Conservation (phyloP, 2,113 vertebrate species). For the Engystomops pustulosus region DNA sequence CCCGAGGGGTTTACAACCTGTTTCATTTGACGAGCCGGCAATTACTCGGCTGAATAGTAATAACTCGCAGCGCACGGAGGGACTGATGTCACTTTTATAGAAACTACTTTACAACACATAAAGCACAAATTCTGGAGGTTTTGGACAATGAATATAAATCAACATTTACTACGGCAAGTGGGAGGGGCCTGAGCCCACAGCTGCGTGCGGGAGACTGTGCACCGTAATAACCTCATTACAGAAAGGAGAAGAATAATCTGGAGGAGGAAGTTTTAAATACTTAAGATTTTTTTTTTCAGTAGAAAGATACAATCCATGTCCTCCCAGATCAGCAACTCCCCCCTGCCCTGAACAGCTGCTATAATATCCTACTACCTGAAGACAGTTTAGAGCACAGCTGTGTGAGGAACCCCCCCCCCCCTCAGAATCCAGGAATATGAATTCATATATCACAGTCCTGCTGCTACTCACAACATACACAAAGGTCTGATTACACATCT, state of each 20-base stretch:
- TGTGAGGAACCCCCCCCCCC: no score
- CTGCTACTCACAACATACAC: no score
- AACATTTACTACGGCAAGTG: neutral
- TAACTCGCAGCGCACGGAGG: neutral
- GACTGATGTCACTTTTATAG: neutral
- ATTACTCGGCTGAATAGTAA: conserved; percentile 13
- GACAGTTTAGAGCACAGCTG: no score
- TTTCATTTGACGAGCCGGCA: conserved; percentile 8
- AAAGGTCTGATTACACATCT: no score
- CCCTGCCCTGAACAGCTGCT: no score
- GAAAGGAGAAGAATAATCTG: neutral
- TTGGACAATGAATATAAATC: neutral
- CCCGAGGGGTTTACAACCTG: conserved; percentile 30
- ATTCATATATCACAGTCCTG: no score
- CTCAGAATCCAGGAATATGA: no score
- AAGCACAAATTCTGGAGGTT: neutral
- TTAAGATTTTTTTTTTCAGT: no score
- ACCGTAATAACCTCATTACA: neutral
- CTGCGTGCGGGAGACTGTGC: neutral
- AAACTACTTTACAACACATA: neutral
- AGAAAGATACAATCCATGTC: no score
- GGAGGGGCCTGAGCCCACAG: neutral
- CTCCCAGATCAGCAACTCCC: no score
- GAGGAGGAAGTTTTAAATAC: neutral
- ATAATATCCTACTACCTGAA: no score